A percentile compares a stretch with the other conserved stretches of the same genome.
phyloP scores from a whole-genome alignment of 2,888 invertebrate species.

The Sabatieria punctata region DNA sequence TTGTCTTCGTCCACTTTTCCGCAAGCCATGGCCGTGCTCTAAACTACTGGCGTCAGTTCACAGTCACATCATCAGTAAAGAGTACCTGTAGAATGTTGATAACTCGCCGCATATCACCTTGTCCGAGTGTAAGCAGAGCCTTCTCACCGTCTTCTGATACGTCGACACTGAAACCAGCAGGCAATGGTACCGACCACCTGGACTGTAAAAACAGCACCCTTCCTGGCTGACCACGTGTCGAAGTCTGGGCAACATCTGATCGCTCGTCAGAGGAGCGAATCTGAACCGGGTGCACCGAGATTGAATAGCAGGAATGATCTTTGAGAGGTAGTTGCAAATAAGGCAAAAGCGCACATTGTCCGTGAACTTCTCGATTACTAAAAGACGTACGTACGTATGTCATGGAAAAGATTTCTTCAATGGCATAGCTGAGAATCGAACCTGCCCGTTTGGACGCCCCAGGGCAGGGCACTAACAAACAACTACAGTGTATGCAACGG shows the following conservation, averaged over 20 bases:
- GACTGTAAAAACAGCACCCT: background rate
- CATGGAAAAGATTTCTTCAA: background rate
- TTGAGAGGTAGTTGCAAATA: slow-evolving; percentile 93
- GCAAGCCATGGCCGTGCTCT: slow-evolving; percentile 80
- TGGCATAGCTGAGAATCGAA: background rate
- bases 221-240: slow-evolving; percentile 55
- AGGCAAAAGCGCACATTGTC: slow-evolving; percentile 96
- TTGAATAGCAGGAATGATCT: slow-evolving; percentile 95
- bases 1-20: slow-evolving; percentile 68
- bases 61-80: background rate
- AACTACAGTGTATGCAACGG: too few species aligned
- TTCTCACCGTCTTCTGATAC: slow-evolving; percentile 71
- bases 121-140: slow-evolving; percentile 68
- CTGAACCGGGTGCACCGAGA: slow-evolving; percentile 91
- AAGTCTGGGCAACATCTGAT: slow-evolving; percentile 73
- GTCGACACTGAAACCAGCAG: slow-evolving; percentile 46
- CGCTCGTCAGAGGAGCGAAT: slow-evolving; percentile 68
- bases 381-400: slow-evolving; percentile 20
- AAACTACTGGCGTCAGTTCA: slow-evolving; percentile 12
- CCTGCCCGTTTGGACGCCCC: too few species aligned
- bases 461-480: too few species aligned
- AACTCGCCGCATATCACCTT: slow-evolving; percentile 94
- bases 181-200: background rate
- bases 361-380: slow-evolving; percentile 97
- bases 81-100: slow-evolving; percentile 69